Evolutionary conservation across 1,140 invertebrate genomes (phyloP), one percentile per base, ranked within the genome.

Genomic region (Schlechtendalia chinensis): DNA sequence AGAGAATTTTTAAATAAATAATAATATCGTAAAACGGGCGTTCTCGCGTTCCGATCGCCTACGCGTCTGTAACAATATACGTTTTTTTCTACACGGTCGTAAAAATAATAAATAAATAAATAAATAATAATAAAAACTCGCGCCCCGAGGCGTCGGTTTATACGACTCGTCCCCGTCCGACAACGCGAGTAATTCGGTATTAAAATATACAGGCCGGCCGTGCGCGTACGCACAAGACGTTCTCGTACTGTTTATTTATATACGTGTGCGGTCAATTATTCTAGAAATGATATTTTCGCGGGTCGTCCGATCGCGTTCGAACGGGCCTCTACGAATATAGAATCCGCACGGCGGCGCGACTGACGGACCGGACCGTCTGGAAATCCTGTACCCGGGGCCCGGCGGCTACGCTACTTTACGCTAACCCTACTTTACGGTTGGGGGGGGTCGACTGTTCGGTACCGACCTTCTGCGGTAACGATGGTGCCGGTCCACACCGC

Each of bases 31-130:
- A 75, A 79, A 79, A 79, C 75, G 58, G 75, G 58, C 75, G 75
- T 59, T 58, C 74, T 58, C 59, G 75, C 12, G 17, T 63, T 54
- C 61, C 61, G 61, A 77, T 77, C 74, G 74, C 56, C 74, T 77
- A 63, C 58, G 45, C 75, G 75, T 59, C 50, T 29, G 45, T 27
- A 12, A 45, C 39, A 4, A 2, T 72, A 63, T 22, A 39, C 22
- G 29, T 22, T n/a, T n/a, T n/a, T n/a, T n/a, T n/a, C n/a, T n/a
- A 6, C n/a, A 75, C 54, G 58, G 75, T 27, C 27, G 39, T 61
- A 79, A 79, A n/a, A 79, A 79, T 47, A 77, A 79, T 79, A 79
- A 79, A 79, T 79, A 79, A 79, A 75, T 50, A 79, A 79, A 75
- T 27, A 75, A 75, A 59, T 63, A 65, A 65, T 75, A 75, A 75